Percentiles rank a stretch among this genome's conserved stretches.
These are phyloP conservation scores for Cheilosia soror DNA, from an alignment of 2,888 invertebrate species.

Conservation along the genomic window DNA sequence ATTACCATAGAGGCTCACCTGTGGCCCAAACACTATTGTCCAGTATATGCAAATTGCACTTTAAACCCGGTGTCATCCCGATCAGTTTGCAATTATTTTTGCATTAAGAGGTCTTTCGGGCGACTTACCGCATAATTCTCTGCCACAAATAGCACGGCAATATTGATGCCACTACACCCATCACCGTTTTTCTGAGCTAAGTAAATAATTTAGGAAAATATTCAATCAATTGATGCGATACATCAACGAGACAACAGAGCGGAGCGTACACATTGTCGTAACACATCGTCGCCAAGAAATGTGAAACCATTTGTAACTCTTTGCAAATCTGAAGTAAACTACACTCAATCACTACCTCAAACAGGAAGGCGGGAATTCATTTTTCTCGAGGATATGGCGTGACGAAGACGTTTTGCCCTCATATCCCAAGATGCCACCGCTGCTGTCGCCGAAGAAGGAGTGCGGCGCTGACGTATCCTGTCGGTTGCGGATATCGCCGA, in stretches of 20 bases:
- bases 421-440: neutral
- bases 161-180: neutral
- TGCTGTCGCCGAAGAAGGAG: neutral
- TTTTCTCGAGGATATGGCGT: slow-evolving; percentile 43
- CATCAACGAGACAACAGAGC: slow-evolving; percentile 39
- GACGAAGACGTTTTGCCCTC: slow-evolving; percentile 35
- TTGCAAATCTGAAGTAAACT: slow-evolving; percentile 68
- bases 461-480: slow-evolving; percentile 38
- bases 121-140: slow-evolving; percentile 40
- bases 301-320: slow-evolving; percentile 65
- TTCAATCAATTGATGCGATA: slow-evolving; percentile 51
- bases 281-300: slow-evolving; percentile 53
- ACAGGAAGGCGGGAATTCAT: slow-evolving; percentile 61
- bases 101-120: slow-evolving; percentile 47
- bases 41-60: slow-evolving; percentile 63
- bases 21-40: neutral
- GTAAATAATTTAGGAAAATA: slow-evolving; percentile 47
- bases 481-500: slow-evolving; percentile 64
- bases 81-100: slow-evolving; percentile 60
- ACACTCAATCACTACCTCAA: slow-evolving; percentile 71
- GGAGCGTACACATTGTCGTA: slow-evolving; percentile 22
- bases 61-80: slow-evolving; percentile 50
- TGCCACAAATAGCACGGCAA: neutral
- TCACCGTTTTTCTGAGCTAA: neutral
- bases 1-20: slow-evolving; percentile 22